Evolutionary conservation across 1,140 invertebrate species (phyloP).

Genomic region (Zaprionus tsacasi): DNA sequence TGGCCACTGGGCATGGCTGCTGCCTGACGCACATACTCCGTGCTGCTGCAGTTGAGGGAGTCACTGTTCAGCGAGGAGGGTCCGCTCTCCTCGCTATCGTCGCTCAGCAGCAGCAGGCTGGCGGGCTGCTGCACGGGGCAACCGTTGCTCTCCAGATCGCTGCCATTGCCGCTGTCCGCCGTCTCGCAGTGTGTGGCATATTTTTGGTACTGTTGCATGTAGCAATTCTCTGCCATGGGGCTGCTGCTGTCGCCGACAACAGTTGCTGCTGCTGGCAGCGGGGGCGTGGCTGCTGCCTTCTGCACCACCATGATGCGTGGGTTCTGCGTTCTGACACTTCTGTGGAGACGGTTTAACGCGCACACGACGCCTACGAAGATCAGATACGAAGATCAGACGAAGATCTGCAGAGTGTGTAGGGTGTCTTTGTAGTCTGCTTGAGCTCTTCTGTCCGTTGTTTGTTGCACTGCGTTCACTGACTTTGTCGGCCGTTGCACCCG

Average conservation of each 20-base stretch:
- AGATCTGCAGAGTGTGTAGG: neutral
- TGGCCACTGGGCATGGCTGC: constrained; percentile 67
- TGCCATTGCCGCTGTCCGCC: constrained; percentile 92
- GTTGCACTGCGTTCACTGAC: constrained; percentile 69
- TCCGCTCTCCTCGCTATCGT: constrained; percentile 81
- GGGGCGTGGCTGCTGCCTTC: constrained; percentile 42
- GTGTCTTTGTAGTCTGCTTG: constrained; percentile 16
- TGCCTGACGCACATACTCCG: constrained; percentile 69
- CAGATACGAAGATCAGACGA: neutral
- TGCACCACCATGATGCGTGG: constrained; percentile 61
- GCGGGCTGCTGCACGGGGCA: constrained; percentile 81
- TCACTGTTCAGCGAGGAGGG: constrained; percentile 80
- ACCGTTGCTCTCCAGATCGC: constrained; percentile 88
- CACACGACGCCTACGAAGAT: neutral
- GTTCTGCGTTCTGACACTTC: neutral
- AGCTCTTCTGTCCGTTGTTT: constrained; percentile 19
- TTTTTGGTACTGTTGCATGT: constrained; percentile 71
- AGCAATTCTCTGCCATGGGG: constrained; percentile 88
- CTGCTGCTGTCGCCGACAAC: constrained; percentile 35
- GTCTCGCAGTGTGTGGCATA: constrained; percentile 88
- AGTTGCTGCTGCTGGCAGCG: constrained; percentile 26
- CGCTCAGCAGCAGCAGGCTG: constrained; percentile 85
- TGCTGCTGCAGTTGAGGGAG: constrained; percentile 71
- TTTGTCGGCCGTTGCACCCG: constrained; percentile 81
- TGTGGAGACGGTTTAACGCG: neutral